Conservation (phyloP, 1,140 invertebrate species). For the Pomacea maculata region DNA sequence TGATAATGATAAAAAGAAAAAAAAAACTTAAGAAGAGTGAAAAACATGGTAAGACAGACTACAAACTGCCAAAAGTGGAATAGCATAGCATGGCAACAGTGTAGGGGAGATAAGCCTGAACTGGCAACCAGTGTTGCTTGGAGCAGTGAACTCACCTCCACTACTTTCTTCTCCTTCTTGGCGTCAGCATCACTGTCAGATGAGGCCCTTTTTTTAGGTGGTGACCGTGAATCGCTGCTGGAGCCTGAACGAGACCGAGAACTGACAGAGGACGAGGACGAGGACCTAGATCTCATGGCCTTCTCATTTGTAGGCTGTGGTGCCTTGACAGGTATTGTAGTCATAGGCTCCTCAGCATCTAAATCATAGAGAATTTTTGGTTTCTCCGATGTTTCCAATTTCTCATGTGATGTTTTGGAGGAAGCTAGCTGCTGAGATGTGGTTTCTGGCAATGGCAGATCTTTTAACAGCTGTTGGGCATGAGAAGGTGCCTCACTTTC, state of each 20-base stretch:
- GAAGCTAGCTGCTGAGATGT: not conserved
- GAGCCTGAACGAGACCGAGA: slow-evolving; percentile 31
- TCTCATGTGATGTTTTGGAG: not conserved
- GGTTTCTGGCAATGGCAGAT: not conserved
- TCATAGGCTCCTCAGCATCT: slow-evolving; percentile 34
- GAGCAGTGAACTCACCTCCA: slow-evolving; percentile 28
- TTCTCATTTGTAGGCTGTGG: slow-evolving; percentile 9
- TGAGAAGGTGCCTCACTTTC: not conserved
- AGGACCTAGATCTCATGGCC: slow-evolving; percentile 28
- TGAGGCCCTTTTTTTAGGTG: slow-evolving; percentile 15
- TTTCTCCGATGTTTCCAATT: not conserved
- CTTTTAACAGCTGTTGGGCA: not conserved
- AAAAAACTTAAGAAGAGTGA: too few relatives aligned
- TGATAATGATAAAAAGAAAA: too few relatives aligned
- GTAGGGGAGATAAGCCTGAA: too few relatives aligned
- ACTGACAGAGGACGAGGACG: slow-evolving; percentile 22
- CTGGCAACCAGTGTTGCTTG: too few relatives aligned
- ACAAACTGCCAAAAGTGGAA: too few relatives aligned
- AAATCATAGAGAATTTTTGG: slow-evolving; percentile 43
- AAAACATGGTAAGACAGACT: too few relatives aligned
- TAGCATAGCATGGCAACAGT: too few relatives aligned
- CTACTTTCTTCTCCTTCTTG: slow-evolving; percentile 39
- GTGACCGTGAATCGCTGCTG: slow-evolving; percentile 9
- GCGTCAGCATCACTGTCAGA: slow-evolving; percentile 13
- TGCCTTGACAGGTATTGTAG: slow-evolving; percentile 30